Base-by-base conservation (phyloP, 2,797 vertebrate species). In the Sebastes minor region DNA sequence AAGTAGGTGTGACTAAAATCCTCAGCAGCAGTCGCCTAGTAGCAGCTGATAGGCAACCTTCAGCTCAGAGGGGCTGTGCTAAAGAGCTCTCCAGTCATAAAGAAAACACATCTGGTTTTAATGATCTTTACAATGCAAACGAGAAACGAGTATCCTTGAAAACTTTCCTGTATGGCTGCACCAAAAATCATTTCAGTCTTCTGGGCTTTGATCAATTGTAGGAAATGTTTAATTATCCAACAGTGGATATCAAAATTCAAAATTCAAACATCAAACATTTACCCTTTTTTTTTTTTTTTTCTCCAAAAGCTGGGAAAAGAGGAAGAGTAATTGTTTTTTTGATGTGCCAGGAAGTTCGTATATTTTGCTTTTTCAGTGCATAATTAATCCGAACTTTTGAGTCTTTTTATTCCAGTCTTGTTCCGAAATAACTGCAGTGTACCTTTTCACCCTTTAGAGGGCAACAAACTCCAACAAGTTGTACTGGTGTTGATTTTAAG, bases 1-100 rank as follows among this genome's bases (percentile, higher is more conserved):
- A 10, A 61, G 66, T n/a, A 53, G 82, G 73, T 64, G 81, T 25
- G 56, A 3, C 33, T 2, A 27, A 4, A 46, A 25, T 27, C 7
- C 2, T n/a, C 4, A 6, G 4, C 30, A 14, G 4, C 8, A 35
- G 20, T 10, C 2, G 20, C 6, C 2, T 3, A 62, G 1, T 2
- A 7, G 12, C 12, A 6, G 23, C 2, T 25, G 23, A 8, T 49
- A 42, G 13, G 13, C 3, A 18, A 22, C 13, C 8, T 1, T 8
- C 1, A 3, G 20, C 18, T 28, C 14, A 55, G 16, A 23, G n/a
- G 18, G 4, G 23, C 2, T n/a, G n/a, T 2, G 6, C 22, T 23
- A 38, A 14, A 38, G 12, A 33, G 13, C 20, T 25, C 5, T 2
- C 7, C 4, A 6, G 2, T 9, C 14, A 9, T 35, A 8, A 4